Evolutionary conservation across 2,797 vertebrate species (phyloP), one percentile per base, ranked within the genome.

Genomic region (Chelon auratus): DNA sequence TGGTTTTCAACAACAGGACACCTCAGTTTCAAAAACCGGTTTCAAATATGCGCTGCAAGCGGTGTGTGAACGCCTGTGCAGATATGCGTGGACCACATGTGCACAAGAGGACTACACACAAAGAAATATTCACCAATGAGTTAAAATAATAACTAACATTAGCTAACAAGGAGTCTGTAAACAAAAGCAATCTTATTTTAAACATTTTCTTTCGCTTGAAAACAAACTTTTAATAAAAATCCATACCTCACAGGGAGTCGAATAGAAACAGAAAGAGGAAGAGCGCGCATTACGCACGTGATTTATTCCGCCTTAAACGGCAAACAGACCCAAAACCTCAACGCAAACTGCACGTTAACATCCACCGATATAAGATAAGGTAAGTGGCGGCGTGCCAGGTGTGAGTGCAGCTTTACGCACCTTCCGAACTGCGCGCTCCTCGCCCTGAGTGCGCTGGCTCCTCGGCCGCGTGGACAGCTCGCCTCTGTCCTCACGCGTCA

Each of bases 401-500:
- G 13, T 26, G 24, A 47, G 9, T 15, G 3, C 1, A 18, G 8
- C 9, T 26, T 40, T 42, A 87, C 86, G 58, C 72, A 89, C 89
- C 87, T 82, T 67, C 52, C 33, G 15, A 37, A 6, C 42, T 4
- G 53, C n/a, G 58, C 13, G 43, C 56, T n/a, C 53, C 56, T 30
- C 58, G 33, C 62, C 53, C 40, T 8, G 64, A 22, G 17, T 14
- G 26, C 40, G 37, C 33, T 66, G 61, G 53, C 64, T 74, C 40
- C 56, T 56, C 3, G 59, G 24, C 66, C 56, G 67, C 75, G 62
- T 69, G 80, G 66, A 82, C 74, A 64, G 66, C 76, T 73, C 68
- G 55, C 13, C 65, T 70, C 75, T 68, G 75, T 72, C 58, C 59
- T 62, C 67, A 54, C 68, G 81, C 73, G 47, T 91, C 89, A 88